Base-by-base conservation (phyloP, 2,797 vertebrate species). In the Sciurus vulgaris region DNA sequence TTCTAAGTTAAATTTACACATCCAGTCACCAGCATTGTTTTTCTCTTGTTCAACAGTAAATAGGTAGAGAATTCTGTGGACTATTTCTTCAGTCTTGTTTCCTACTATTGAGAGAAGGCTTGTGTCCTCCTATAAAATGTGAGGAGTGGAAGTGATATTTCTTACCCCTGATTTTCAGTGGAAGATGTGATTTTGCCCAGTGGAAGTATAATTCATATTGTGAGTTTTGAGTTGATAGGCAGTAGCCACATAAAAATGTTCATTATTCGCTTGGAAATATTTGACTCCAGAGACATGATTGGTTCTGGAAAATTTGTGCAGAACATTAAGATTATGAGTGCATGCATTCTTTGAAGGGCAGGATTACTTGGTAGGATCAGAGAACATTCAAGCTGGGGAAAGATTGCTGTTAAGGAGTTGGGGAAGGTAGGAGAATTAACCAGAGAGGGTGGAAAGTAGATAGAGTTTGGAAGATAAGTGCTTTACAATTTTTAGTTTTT, bases 121-220 rank as follows among this genome's bases (percentile, higher is more conserved):
- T 88, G 28, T 47, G 2, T 54, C n/a, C 35, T 96, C 51, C 77
- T 94, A 44, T 63, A 88, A 87, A 87, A 90, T 74, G 49, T 41
- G 67, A 92, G 41, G 5, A 33, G 24, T 54, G 82, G 35, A 89
- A 79, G 56, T 67, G n/a, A 41, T 38, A 4, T 72, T 72, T 70
- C 7, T 82, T 70, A 13, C 4, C 8, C 44, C 6, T 72, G 26
- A 38, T 3, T 44, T 83, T 88, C 56, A 59, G 73, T 6, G 24
- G 86, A 24, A n/a, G 15, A 54, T 41, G 38, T n/a, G n/a, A 63
- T 87, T 93, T 96, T 93, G 77, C 30, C 72, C 3, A n/a, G 30
- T 70, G 81, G 24, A 38, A 44, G 30, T 83, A 63, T 17, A 72
- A 22, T 69, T 69, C 28, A 30, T 59, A 49, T 0, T 51, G 44